Percentiles rank a stretch among this genome's conserved stretches.
These are phyloP conservation scores for Cepphus grylle DNA, from an alignment of 2,113 vertebrate genomes.

Conservation along the genomic window DNA sequence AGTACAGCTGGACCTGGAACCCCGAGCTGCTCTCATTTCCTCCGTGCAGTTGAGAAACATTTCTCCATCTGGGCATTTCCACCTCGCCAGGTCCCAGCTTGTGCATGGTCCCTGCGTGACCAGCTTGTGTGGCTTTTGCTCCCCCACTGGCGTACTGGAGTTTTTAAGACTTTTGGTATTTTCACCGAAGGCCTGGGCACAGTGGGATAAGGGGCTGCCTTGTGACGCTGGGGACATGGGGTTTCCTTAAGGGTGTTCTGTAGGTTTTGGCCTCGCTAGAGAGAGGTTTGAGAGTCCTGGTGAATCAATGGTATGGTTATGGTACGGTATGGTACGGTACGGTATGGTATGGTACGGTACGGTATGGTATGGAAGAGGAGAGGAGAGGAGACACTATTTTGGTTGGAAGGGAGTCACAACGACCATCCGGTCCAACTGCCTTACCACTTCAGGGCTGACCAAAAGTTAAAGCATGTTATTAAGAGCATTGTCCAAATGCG, in stretches of 20 bases:
- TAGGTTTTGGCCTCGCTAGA: neutral
- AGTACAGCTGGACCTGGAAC: neutral
- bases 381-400: too few relatives aligned
- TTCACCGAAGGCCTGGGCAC: neutral
- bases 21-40: neutral
- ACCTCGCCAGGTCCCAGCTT: neutral
- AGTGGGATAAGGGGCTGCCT: neutral
- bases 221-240: neutral
- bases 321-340: too few relatives aligned
- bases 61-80: neutral
- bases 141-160: neutral
- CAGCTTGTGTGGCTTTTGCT: neutral
- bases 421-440: neutral
- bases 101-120: neutral
- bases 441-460: neutral
- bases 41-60: neutral
- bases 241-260: neutral
- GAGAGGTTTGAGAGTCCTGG: neutral
- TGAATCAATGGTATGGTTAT: too few relatives aligned
- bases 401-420: neutral
- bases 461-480: neutral
- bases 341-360: too few relatives aligned
- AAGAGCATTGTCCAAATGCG: neutral
- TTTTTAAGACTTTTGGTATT: neutral
- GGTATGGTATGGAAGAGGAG: too few relatives aligned